Percentiles rank a stretch among this genome's conserved stretches.
Evolutionary conservation across 2,113 vertebrate species (phyloP).

Genomic region (Hippocampus mohnikei): DNA sequence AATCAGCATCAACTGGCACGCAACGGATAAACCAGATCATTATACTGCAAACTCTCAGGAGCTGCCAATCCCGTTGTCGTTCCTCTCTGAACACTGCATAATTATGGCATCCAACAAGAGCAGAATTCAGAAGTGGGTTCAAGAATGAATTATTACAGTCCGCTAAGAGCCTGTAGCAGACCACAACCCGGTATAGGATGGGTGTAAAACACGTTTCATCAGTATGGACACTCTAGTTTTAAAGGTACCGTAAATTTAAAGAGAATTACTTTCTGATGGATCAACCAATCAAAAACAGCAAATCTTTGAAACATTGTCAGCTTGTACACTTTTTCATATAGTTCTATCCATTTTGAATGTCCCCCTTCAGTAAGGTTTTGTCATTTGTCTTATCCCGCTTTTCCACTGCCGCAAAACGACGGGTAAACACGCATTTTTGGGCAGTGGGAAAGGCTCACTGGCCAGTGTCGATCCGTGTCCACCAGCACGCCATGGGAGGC

Average conservation of each 20-base stretch:
- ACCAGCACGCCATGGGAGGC: too few species aligned
- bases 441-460: too few species aligned
- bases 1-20: background rate
- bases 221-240: too few species aligned
- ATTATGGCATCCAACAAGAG: background rate
- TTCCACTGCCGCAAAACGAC: too few species aligned
- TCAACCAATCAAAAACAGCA: background rate
- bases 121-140: background rate
- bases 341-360: background rate
- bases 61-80: background rate
- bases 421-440: too few species aligned
- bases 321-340: background rate
- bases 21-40: background rate
- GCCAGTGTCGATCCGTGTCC: too few species aligned
- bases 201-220: background rate
- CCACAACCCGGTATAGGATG: background rate
- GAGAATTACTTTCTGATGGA: too few species aligned
- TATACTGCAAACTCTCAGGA: background rate
- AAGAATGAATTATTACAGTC: background rate
- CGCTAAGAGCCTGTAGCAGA: background rate
- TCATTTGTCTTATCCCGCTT: background rate
- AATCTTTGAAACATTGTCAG: background rate
- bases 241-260: too few species aligned
- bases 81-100: background rate
- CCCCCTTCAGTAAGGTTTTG: background rate